Conservation (phyloP, 2,797 vertebrate species). For the Atherinosoma microstoma region DNA sequence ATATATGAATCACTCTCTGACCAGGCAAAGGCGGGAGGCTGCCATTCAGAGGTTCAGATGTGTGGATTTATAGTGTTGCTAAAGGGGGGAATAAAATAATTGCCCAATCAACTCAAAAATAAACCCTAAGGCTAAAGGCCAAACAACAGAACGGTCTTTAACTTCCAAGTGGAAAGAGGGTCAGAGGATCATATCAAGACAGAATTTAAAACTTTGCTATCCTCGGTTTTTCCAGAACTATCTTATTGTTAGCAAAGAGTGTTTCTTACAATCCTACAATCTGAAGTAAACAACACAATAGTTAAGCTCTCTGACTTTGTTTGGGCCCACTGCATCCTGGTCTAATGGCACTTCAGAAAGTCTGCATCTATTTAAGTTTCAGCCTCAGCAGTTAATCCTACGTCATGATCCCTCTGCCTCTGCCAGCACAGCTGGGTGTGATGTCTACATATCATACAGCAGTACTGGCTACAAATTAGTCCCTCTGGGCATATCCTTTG, state of each 20-base stretch:
- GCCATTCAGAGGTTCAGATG: neutral
- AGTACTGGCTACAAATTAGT: conserved; percentile 73
- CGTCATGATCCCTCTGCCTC: conserved; percentile 31
- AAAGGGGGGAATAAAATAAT: too few species aligned
- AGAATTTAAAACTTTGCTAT: too few species aligned
- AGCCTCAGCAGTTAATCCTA: conserved; percentile 45
- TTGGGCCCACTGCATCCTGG: neutral
- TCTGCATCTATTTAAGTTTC: conserved; percentile 59
- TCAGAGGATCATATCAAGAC: neutral
- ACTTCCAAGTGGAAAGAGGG: neutral
- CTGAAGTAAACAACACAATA: neutral
- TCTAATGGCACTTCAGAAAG: conserved; percentile 12
- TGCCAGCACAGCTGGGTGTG: conserved; percentile 35
- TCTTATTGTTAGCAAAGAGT: neutral
- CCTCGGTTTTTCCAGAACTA: neutral
- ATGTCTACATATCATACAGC: conserved; percentile 70
- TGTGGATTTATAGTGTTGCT: neutral
- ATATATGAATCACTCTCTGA: too few species aligned
- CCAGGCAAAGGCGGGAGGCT: too few species aligned
- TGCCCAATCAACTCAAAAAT: too few species aligned
- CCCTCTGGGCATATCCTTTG: conserved; percentile 67
- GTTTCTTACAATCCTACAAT: neutral
- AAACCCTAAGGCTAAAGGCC: neutral
- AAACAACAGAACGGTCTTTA: neutral
- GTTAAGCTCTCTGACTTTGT: neutral